phyloP scores from a whole-genome alignment of 2,113 vertebrate genomes.

The Dolichotis patagonum region DNA sequence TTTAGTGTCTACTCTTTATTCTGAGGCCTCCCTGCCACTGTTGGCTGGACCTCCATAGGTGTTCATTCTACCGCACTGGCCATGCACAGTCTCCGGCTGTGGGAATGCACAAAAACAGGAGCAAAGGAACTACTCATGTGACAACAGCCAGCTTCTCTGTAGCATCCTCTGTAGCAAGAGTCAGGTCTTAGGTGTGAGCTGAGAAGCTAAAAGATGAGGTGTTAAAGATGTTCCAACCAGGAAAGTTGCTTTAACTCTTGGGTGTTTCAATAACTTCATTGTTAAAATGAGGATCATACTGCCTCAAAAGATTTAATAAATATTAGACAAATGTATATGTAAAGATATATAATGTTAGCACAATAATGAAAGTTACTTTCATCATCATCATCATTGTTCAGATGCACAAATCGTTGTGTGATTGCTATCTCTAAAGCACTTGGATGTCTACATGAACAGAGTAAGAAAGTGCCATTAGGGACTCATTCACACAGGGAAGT shows the following conservation, averaged over 20 bases:
- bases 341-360: background rate
- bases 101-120: background rate
- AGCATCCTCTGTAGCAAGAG: fast-evolving
- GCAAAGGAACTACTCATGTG: background rate
- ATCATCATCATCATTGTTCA: background rate
- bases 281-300: background rate
- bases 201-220: background rate
- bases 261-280: background rate
- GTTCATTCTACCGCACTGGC: background rate
- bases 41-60: background rate
- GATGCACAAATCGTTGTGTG: background rate
- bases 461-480: background rate
- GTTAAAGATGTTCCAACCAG: background rate
- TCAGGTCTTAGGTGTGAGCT: background rate
- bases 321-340: background rate
- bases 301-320: background rate
- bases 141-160: background rate
- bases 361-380: background rate
- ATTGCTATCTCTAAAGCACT: background rate
- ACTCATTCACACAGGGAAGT: background rate
- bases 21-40: background rate
- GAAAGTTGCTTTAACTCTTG: background rate
- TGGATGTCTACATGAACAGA: background rate
- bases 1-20: background rate
- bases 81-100: background rate